Conservation (phyloP, 2,888 invertebrate genomes). For the Drosophila dives region DNA sequence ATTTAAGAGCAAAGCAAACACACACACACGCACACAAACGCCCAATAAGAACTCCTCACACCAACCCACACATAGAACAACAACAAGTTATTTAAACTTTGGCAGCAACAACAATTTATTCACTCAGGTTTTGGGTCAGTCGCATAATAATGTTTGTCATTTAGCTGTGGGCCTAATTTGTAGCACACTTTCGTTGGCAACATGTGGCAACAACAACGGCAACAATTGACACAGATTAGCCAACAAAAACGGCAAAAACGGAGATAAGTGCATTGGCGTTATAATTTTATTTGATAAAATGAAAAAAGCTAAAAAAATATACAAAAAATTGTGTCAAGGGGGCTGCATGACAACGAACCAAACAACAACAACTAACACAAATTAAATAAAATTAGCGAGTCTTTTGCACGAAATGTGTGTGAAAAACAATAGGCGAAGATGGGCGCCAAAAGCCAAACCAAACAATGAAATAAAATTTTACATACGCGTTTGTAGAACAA, state of each 20-base stretch:
- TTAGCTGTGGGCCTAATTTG: slow-evolving; percentile 57
- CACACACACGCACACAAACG: slow-evolving; percentile 13
- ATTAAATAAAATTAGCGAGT: slow-evolving; percentile 77
- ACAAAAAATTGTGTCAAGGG: slow-evolving; percentile 80
- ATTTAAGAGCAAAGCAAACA: slow-evolving; percentile 39
- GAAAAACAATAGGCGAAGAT: slow-evolving; percentile 50
- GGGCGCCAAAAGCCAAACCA: slow-evolving; percentile 34
- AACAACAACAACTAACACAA: slow-evolving; percentile 46
- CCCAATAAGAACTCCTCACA: slow-evolving; percentile 40
- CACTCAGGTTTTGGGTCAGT: slow-evolving; percentile 44
- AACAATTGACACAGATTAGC: slow-evolving; percentile 66
- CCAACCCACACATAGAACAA: slow-evolving; percentile 31
- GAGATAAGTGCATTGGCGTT: slow-evolving; percentile 54
- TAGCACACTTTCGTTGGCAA: slow-evolving; percentile 62
- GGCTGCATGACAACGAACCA: slow-evolving; percentile 56
- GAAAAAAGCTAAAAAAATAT: slow-evolving; percentile 33
- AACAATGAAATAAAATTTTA: slow-evolving; percentile 30
- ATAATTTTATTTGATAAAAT: slow-evolving; percentile 69
- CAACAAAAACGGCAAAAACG: slow-evolving; percentile 23
- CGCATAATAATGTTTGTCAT: slow-evolving; percentile 58
- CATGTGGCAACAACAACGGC: slow-evolving; percentile 52
- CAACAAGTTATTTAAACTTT: slow-evolving; percentile 29
- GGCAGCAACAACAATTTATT: slow-evolving; percentile 26
- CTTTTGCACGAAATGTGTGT: slow-evolving; percentile 69
- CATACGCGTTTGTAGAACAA: slow-evolving; percentile 45